Evolutionary conservation across 1,140 invertebrate genomes (phyloP).

Genomic region (Prorops nasuta): DNA sequence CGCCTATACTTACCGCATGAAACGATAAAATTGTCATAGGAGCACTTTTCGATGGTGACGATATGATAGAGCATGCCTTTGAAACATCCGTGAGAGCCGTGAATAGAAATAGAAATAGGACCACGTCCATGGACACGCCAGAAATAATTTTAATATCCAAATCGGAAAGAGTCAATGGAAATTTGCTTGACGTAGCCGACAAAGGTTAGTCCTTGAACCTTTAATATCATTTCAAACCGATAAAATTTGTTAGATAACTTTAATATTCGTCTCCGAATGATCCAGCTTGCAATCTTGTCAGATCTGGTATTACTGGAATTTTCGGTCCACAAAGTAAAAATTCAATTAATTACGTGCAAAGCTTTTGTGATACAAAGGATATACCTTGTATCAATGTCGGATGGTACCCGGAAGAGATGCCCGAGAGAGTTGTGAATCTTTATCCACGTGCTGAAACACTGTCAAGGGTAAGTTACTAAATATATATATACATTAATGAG

Average conservation of each 20-base stretch:
- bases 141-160: constrained; percentile 13
- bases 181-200: constrained; percentile 21
- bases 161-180: constrained; percentile 10
- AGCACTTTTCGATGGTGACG: constrained; percentile 30
- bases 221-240: too few species aligned
- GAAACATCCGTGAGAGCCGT: constrained; percentile 20
- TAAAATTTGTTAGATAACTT: too few species aligned
- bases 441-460: constrained; percentile 75
- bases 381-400: constrained; percentile 80
- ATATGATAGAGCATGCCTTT: constrained; percentile 23
- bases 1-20: too few species aligned
- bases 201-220: constrained; percentile 11
- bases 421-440: constrained; percentile 74
- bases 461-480: constrained; percentile 60
- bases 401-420: constrained; percentile 63
- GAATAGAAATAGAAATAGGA: constrained; percentile 25
- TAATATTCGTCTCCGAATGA: too few species aligned
- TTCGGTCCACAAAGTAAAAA: constrained; percentile 74
- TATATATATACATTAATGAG: too few species aligned
- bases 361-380: constrained; percentile 83
- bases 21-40: constrained; percentile 20
- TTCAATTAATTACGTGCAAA: constrained; percentile 73
- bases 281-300: constrained; percentile 62
- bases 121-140: constrained; percentile 1
- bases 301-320: constrained; percentile 69